Percentiles rank a stretch among this genome's conserved stretches.
These are phyloP conservation scores for Labeo catla DNA, from an alignment of 2,113 vertebrate genomes.

Conservation along the genomic window DNA sequence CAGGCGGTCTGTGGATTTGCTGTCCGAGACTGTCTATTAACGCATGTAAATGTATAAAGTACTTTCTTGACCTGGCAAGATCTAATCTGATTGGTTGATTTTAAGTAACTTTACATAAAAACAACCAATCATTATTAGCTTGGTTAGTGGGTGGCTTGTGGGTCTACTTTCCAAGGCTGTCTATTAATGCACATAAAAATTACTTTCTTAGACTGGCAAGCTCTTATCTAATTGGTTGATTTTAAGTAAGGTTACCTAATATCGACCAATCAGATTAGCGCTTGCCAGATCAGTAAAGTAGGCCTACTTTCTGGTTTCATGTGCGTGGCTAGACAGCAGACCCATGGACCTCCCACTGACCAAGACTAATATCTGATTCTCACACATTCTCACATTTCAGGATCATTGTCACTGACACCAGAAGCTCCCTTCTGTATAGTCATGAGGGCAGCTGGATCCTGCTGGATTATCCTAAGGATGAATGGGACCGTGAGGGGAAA, in stretches of 20 bases:
- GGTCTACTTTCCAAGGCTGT: too few relatives aligned
- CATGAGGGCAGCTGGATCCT: slow-evolving; percentile 16
- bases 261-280: background rate
- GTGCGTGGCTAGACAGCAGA: background rate
- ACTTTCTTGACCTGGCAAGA: too few relatives aligned
- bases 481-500: slow-evolving; percentile 60
- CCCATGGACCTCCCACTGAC: background rate
- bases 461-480: slow-evolving; percentile 37
- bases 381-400: slow-evolving; percentile 32
- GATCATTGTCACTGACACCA: slow-evolving; percentile 24
- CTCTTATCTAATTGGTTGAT: background rate
- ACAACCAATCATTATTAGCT: too few relatives aligned
- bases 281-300: background rate
- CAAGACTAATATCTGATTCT: slow-evolving; percentile 24
- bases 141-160: too few relatives aligned
- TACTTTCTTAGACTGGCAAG: background rate
- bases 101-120: too few relatives aligned
- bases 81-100: too few relatives aligned
- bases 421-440: slow-evolving; percentile 24
- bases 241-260: background rate
- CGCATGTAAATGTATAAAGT: too few relatives aligned
- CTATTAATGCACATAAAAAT: too few relatives aligned
- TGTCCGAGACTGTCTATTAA: too few relatives aligned
- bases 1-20: too few relatives aligned
- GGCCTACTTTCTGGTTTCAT: background rate